Evolutionary conservation across 1,140 invertebrate species (phyloP).

Genomic region (Batillaria attramentaria): DNA sequence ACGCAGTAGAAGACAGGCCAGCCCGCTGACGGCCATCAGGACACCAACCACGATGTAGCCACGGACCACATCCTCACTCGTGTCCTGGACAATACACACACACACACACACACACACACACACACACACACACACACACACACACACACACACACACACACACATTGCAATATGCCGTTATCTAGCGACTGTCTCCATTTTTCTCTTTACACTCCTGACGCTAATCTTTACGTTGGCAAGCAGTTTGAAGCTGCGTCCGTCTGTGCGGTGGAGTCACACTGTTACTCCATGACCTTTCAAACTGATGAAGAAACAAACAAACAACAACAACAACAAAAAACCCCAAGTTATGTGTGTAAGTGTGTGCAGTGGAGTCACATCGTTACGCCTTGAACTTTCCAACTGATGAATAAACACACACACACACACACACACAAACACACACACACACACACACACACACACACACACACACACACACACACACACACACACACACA

Average conservation of each 20-base stretch:
- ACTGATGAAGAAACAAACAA: too few species aligned
- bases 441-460: too few species aligned
- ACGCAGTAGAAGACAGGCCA: background rate
- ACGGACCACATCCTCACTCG: background rate
- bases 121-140: constrained; percentile 21
- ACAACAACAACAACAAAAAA: background rate
- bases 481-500: background rate
- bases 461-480: background rate
- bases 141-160: too few species aligned
- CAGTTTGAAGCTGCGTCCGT: background rate
- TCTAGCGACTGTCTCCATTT: too few species aligned
- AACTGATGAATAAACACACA: background rate
- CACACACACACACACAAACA: background rate
- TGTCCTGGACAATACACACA: background rate
- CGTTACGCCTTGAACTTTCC: background rate
- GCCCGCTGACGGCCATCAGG: background rate
- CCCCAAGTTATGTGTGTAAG: background rate
- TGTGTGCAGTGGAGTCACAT: background rate
- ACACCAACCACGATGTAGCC: background rate
- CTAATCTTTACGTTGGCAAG: too few species aligned
- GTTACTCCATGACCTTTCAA: too few species aligned
- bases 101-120: background rate
- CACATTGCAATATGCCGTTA: background rate
- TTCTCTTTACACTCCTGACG: too few species aligned
- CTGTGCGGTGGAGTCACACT: background rate